phyloP scores from a whole-genome alignment of 2,797 vertebrate species.

The Mus minutoides region DNA sequence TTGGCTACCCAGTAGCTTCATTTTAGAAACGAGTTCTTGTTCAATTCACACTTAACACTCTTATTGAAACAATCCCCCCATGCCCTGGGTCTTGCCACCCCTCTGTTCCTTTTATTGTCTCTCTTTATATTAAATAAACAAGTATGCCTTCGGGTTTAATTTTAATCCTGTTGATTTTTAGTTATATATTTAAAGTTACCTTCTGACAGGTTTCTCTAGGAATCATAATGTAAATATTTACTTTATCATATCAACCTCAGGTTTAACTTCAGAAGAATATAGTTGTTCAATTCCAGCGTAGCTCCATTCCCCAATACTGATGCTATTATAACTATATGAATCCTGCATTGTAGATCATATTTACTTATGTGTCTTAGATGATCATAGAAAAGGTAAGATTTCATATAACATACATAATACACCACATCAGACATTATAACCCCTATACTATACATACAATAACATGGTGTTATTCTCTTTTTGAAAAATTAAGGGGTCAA shows the following conservation, averaged over 20 bases:
- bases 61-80: neutral
- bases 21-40: neutral
- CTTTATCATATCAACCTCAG: conserved; percentile 32
- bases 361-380: neutral
- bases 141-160: conserved; percentile 25
- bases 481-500: neutral
- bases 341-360: neutral
- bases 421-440: neutral
- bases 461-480: neutral
- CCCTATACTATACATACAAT: neutral
- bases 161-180: conserved; percentile 35
- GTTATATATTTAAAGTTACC: neutral
- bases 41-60: neutral
- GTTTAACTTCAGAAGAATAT: conserved; percentile 38
- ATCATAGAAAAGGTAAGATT: neutral
- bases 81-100: neutral
- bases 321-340: neutral
- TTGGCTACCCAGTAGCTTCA: neutral
- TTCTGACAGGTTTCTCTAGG: conserved; percentile 33
- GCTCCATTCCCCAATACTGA: neutral
- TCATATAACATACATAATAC: neutral
- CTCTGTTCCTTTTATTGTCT: neutral
- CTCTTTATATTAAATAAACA: conserved; percentile 13
- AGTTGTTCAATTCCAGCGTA: neutral
- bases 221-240: conserved; percentile 37